phyloP scores from a whole-genome alignment of 2,797 vertebrate genomes.

The Alectoris magna region DNA sequence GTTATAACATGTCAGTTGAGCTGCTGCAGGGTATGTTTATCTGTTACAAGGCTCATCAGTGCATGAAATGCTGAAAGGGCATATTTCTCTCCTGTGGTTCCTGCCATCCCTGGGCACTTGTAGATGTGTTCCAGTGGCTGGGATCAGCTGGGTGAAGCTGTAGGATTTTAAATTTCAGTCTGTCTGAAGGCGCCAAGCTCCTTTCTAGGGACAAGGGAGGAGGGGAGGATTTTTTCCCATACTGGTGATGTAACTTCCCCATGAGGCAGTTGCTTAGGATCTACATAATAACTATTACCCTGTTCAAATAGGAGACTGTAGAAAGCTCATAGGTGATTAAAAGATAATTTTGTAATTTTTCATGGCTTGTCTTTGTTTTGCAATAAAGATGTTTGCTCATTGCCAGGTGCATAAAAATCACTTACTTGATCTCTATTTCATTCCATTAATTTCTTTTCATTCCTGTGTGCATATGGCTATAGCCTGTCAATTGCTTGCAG shows the following conservation, averaged over 20 bases:
- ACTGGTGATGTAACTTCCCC: conserved; percentile 81
- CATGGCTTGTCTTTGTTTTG: conserved; percentile 67
- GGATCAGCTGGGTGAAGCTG: conserved; percentile 82
- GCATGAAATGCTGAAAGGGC: conserved; percentile 87
- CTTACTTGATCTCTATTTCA: conserved; percentile 66
- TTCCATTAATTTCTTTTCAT: conserved; percentile 37
- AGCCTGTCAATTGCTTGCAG: conserved; percentile 3
- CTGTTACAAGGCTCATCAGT: conserved; percentile 86
- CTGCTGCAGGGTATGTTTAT: conserved; percentile 88
- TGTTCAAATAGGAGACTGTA: conserved; percentile 62
- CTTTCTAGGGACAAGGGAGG: conserved; percentile 23
- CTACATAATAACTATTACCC: conserved; percentile 72
- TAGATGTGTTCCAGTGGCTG: conserved; percentile 81
- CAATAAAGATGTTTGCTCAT: conserved; percentile 68
- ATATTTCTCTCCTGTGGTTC: conserved; percentile 79
- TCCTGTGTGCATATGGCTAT: neutral
- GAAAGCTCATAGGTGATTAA: conserved; percentile 71
- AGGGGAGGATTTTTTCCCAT: conserved; percentile 50
- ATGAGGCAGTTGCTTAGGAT: conserved; percentile 76
- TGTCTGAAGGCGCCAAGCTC: conserved; percentile 56
- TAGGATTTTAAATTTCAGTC: conserved; percentile 74
- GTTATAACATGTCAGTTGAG: conserved; percentile 85
- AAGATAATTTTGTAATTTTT: conserved; percentile 74
- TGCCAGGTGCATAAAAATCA: conserved; percentile 62
- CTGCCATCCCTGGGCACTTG: conserved; percentile 69